Evolutionary conservation across 2,113 vertebrate genomes (phyloP).

Genomic region (Platycercus adscitus): DNA sequence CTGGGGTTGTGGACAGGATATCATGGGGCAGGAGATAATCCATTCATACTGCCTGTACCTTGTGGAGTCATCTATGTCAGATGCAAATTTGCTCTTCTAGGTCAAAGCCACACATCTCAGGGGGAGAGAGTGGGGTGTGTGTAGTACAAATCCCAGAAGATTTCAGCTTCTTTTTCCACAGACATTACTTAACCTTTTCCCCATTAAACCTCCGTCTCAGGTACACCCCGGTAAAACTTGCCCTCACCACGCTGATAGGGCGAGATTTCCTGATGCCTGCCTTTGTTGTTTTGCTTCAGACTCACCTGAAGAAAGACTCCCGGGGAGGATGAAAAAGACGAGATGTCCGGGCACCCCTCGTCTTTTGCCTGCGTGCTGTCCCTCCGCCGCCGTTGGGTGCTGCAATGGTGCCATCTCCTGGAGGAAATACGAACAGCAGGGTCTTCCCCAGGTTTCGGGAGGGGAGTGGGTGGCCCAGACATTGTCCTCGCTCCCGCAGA

Average conservation of each 20-base stretch:
- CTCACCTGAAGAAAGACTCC: too few relatives aligned
- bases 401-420: conserved; percentile 66
- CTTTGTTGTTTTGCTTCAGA: background rate
- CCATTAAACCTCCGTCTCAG: background rate
- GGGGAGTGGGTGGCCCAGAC: accelerated
- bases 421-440: background rate
- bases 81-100: background rate
- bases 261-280: background rate
- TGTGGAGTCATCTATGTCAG: background rate
- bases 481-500: background rate
- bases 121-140: background rate
- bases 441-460: accelerated
- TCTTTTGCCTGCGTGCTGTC: accelerated
- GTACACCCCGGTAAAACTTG: background rate
- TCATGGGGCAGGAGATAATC: background rate
- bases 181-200: background rate
- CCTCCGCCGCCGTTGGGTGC: background rate
- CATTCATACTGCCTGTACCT: background rate
- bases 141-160: background rate
- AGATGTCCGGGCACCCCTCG: accelerated
- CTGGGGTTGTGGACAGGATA: background rate
- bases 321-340: accelerated
- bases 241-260: background rate
- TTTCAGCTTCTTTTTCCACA: background rate
- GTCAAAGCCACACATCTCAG: background rate